Conservation (phyloP, 2,888 invertebrate species). For the Villa cingulata region DNA sequence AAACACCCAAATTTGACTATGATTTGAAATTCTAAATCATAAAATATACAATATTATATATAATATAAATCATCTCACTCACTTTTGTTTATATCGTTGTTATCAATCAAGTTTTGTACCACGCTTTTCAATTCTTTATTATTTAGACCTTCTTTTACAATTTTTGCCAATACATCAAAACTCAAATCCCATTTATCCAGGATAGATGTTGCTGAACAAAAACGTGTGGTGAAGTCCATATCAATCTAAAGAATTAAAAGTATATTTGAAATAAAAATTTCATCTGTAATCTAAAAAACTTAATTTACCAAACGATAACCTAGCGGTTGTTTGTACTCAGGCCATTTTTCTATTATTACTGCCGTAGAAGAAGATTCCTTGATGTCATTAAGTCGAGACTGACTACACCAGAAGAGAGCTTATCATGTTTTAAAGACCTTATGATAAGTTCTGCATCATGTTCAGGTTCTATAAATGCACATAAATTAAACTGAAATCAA, state of each 20-base stretch:
- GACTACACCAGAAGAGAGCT: background rate
- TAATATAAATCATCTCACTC: no score
- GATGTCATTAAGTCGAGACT: background rate
- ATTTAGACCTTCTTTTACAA: no score
- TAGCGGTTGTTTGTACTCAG: background rate
- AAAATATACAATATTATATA: no score
- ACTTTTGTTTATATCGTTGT: no score
- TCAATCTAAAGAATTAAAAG: constrained; percentile 1
- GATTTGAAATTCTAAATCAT: no score
- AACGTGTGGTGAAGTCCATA: background rate
- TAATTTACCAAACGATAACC: background rate
- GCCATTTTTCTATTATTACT: background rate
- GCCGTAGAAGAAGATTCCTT: background rate
- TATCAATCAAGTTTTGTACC: no score
- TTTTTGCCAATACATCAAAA: no score
- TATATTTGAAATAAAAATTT: background rate
- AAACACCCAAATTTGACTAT: no score
- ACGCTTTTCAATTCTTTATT: no score
- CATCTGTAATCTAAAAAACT: background rate
- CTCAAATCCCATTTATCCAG: no score
- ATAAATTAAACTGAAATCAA: background rate
- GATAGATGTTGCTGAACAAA: background rate
- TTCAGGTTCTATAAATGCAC: background rate
- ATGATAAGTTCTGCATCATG: background rate
- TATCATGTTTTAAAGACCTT: background rate